Evolutionary conservation across 2,797 vertebrate species (phyloP).

Genomic region (Cetoscarus ocellatus): DNA sequence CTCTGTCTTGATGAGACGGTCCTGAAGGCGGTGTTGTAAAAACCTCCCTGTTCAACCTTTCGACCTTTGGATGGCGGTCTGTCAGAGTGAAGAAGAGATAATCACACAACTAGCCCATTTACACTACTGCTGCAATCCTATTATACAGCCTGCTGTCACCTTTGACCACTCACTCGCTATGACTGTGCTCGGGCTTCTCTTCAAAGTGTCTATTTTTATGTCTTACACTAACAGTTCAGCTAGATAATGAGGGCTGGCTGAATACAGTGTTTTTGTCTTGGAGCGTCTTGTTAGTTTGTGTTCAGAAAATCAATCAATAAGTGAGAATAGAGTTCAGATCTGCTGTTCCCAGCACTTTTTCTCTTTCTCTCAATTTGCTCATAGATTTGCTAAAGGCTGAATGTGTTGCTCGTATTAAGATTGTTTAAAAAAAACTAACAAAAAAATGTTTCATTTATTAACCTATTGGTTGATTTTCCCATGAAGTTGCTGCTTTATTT

Average conservation of each 20-base stretch:
- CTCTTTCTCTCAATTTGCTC: no score
- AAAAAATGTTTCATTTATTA: no score
- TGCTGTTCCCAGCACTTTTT: neutral
- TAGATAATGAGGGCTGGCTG: conserved; percentile 5
- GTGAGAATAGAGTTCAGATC: neutral
- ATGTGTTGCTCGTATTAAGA: no score
- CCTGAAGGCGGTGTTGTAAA: conserved; percentile 51
- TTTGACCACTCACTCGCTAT: conserved; percentile 42
- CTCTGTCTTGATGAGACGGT: conserved; percentile 43
- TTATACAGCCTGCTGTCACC: conserved; percentile 59
- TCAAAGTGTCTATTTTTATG: conserved; percentile 23
- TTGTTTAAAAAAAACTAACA: no score
- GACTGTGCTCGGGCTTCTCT: conserved; percentile 8
- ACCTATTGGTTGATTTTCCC: no score
- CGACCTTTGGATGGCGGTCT: conserved; percentile 56
- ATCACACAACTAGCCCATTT: conserved; percentile 49
- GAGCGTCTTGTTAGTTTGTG: neutral
- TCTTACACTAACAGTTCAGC: conserved; percentile 15
- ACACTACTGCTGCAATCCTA: conserved; percentile 49
- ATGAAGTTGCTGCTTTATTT: no score
- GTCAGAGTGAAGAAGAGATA: conserved; percentile 46
- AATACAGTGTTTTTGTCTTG: conserved; percentile 1
- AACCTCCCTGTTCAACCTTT: conserved; percentile 72
- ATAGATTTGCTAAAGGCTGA: no score
- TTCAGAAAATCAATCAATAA: neutral